Conservation (phyloP, 2,797 vertebrate species). For the Sebastes variabilis region DNA sequence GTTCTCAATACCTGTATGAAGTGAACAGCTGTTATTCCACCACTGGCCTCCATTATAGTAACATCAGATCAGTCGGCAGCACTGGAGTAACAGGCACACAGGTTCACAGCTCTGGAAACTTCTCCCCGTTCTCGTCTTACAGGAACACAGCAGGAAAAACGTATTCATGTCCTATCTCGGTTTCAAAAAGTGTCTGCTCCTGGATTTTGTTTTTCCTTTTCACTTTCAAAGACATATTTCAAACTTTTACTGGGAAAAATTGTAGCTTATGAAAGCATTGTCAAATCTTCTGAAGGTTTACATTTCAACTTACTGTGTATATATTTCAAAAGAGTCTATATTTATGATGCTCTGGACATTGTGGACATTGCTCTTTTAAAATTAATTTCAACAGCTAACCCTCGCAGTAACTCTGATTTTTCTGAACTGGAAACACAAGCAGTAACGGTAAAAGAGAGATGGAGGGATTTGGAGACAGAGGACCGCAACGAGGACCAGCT, state of each 20-base stretch:
- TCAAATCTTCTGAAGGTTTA: slow-evolving; percentile 1
- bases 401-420: background rate
- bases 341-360: background rate
- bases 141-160: slow-evolving; percentile 58
- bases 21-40: slow-evolving; percentile 48
- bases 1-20: slow-evolving; percentile 32
- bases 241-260: background rate
- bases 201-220: slow-evolving; percentile 26
- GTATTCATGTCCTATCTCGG: slow-evolving; percentile 50
- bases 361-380: background rate
- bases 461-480: background rate
- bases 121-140: slow-evolving; percentile 43
- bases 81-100: slow-evolving; percentile 32
- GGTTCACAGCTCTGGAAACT: slow-evolving; percentile 57
- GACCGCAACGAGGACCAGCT: slow-evolving; percentile 33
- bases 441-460: background rate
- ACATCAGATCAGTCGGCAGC: slow-evolving; percentile 34
- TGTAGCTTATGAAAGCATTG: background rate
- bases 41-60: slow-evolving; percentile 35
- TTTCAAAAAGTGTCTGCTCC: slow-evolving; percentile 21
- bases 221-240: slow-evolving; percentile 16
- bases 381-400: background rate
- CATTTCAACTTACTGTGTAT: background rate
- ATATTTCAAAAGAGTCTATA: background rate
- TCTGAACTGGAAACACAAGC: slow-evolving; percentile 1